Evolutionary conservation across 2,797 vertebrate species (phyloP), one percentile per base, ranked within the genome.

Genomic region (Gallinago nigripennis): DNA sequence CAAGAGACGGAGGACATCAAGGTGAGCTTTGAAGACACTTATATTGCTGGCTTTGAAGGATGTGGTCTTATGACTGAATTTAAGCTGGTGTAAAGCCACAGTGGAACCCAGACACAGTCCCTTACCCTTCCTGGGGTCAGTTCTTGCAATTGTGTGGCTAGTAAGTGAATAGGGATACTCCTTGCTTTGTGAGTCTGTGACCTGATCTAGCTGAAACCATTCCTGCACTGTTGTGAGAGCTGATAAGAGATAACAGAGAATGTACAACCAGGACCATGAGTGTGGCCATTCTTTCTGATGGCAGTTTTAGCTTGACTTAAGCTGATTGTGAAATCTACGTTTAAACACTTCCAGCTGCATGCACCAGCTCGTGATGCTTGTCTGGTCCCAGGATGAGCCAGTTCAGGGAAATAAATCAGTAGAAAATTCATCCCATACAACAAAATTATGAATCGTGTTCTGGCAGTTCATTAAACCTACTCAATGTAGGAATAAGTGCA

Each of bases 401-500:
- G 11, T 46, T 75, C 19, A 56, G 41, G 53, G 46, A 51, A 69
- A 16, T 46, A 60, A 71, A 83, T 54, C 17, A 16, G 21, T 63
- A 51, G 39, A 73, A 84, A 80, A 72, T 45, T 27, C 2, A 35
- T 64, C 11, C 8, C 24, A 12, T 77, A 11, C 3, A 11, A 68
- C 82, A 46, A 17, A 14, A 6, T 12, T 8, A 23, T 69, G 21
- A 60, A 10, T 72, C 25, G 46, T 7, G 60, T 64, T 39, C 21
- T 56, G 21, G 20, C 35, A 23, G 37, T 53, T 89, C 11, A 24
- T 25, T 33, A 19, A 53, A 45, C 33, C 11, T 85, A 2, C 28
- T 56, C 0, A 0, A 7, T 60, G 45, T 17, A n/a, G 56, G 25
- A n/a, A 66, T 21, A 33, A 37, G 13, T 45, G 24, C 4, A 1